Evolutionary conservation across 2,888 invertebrate genomes (phyloP), one percentile per base, ranked within the genome.

Genomic region (Pterobdella sp.): DNA sequence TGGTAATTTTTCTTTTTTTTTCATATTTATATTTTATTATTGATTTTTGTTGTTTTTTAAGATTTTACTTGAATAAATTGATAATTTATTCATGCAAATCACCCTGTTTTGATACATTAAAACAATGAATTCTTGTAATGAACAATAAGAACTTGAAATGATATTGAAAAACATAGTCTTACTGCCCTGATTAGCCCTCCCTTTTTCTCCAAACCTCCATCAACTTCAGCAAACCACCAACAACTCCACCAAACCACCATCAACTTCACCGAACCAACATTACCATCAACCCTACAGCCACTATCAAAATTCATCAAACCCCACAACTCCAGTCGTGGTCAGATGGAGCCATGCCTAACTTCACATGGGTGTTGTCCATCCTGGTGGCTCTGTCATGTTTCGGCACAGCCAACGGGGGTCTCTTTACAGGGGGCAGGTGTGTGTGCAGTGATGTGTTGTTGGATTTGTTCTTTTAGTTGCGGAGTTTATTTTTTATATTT

Each of bases 361-460:
- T 71, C 26, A 63, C 74, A 10, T 75, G 75, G 73, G 31, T 78
- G 7, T 72, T 79, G 10, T 78, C 78, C n/a, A 29, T 79, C 37
- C 75, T 74, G 29, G 79, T 79, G 36, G 77, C 77, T 14, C 65
- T 78, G 32, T 78, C 78, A 3, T 76, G 79, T 18, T 77, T 79
- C 52, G 79, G 79, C 32, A 76, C 79, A n/a, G 76, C 74, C 31
- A 79, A 78, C 67, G 78, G 78, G 7, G 70, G 74, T 14, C 74
- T 79, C 1, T 76, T 94, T 83, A 64, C 72, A 31, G 74, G 75
- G 22, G 76, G 76, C 49, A 77, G 77, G 77, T 76, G 68, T 73
- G 31, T 52, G 26, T 26, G 22, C 14, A 65, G 65, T 26, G 14
- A 22, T 22, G 18, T 14, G 22, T 22, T 52, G 52, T 22, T 22